Evolutionary conservation across 2,888 invertebrate species (phyloP).

Genomic region (Eueremaeus valkanovi): DNA sequence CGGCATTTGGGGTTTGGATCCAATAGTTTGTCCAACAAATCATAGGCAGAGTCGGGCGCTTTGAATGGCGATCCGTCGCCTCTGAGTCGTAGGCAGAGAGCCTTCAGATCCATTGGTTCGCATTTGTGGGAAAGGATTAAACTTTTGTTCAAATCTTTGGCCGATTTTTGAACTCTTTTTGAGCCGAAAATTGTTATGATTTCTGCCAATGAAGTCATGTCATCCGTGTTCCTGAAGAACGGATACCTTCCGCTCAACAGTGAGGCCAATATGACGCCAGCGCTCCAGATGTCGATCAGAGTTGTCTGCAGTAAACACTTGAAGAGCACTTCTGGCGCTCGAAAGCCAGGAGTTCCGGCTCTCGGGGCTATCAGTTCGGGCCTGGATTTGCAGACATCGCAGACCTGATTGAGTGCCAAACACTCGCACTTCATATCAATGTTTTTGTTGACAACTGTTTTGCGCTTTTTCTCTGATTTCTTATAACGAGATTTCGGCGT

Average conservation of each 20-base stretch:
- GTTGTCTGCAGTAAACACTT: constrained; percentile 72
- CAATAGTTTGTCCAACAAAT: constrained; percentile 66
- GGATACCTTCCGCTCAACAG: constrained; percentile 75
- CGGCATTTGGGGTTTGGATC: constrained; percentile 73
- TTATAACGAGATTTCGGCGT: constrained; percentile 33
- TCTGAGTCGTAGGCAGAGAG: constrained; percentile 52
- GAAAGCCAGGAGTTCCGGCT: constrained; percentile 84
- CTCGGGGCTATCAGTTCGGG: constrained; percentile 64
- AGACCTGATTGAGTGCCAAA: constrained; percentile 64
- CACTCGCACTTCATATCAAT: constrained; percentile 59
- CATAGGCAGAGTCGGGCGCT: constrained; percentile 67
- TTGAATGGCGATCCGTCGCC: background rate
- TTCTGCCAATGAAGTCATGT: constrained; percentile 73
- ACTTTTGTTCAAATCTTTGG: constrained; percentile 62
- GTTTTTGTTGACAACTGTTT: constrained; percentile 25
- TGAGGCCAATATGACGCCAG: constrained; percentile 74
- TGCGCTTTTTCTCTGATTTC: constrained; percentile 18
- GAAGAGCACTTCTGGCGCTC: constrained; percentile 78
- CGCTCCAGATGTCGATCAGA: constrained; percentile 85
- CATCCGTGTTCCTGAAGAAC: constrained; percentile 76
- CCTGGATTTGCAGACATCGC: constrained; percentile 63
- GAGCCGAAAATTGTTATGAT: constrained; percentile 74
- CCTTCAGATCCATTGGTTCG: constrained; percentile 51
- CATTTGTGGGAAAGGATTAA: constrained; percentile 36
- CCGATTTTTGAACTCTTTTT: constrained; percentile 63